These are phyloP conservation scores for Caenorhabditis tropicalis DNA, from an alignment of 1,140 invertebrate genomes.

Conservation along the genomic window DNA sequence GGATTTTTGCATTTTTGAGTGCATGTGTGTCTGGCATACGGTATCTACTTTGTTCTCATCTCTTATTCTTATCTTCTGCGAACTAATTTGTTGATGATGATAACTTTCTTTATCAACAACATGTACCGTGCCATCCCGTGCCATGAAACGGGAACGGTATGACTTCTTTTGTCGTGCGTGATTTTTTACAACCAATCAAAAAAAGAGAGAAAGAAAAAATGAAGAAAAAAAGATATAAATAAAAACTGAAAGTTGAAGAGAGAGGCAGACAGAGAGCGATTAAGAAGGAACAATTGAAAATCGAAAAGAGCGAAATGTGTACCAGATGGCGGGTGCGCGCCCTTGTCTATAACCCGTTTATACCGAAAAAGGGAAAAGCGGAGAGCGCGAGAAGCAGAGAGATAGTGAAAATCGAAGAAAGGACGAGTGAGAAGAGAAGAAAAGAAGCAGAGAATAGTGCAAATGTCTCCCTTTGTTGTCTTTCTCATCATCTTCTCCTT, in stretches of 20 bases:
- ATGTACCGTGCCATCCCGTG: not conserved
- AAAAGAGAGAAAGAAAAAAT: too few species aligned
- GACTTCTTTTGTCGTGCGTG: not conserved
- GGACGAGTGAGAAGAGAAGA: not conserved
- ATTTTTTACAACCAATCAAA: not conserved
- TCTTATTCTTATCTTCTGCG: not conserved
- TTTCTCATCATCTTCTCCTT: not conserved
- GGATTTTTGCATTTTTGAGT: too few species aligned
- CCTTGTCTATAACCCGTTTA: constrained; percentile 43
- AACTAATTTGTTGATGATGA: not conserved
- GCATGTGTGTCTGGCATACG: not conserved
- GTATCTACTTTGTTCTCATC: not conserved
- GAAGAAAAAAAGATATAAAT: not conserved
- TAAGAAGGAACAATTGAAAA: constrained; percentile 25
- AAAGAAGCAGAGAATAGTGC: constrained; percentile 14
- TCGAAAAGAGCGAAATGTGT: constrained; percentile 41
- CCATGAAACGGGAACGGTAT: constrained; percentile 14
- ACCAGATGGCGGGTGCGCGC: constrained; percentile 26
- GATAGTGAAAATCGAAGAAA: not conserved
- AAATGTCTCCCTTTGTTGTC: not conserved
- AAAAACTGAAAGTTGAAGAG: not conserved
- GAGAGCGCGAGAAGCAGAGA: not conserved
- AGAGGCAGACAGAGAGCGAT: not conserved
- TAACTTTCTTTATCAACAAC: not conserved
- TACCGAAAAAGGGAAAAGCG: not conserved